Evolutionary conservation across 2,797 vertebrate genomes (phyloP).

Genomic region (Brotula barbata): DNA sequence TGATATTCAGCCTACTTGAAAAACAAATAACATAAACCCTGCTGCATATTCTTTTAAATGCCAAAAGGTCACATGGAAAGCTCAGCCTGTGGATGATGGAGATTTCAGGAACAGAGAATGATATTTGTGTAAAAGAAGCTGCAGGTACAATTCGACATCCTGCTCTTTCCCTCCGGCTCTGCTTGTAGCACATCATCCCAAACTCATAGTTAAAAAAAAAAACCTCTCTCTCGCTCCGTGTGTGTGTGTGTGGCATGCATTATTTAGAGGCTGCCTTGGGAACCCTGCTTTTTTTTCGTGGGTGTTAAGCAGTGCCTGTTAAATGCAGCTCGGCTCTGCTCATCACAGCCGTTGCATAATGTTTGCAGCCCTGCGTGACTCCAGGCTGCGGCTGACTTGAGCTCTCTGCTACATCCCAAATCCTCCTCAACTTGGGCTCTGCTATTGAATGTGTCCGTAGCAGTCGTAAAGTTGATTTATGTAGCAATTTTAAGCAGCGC

Average conservation of each 20-base stretch:
- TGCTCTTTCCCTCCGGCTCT: constrained; percentile 7
- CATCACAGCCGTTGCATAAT: constrained; percentile 65
- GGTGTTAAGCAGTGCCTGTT: constrained; percentile 59
- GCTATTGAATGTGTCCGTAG: background rate
- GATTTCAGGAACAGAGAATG: background rate
- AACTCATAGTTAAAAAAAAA: constrained; percentile 44
- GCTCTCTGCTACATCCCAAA: constrained; percentile 38
- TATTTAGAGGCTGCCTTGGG: constrained; percentile 62
- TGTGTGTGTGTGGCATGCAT: constrained; percentile 42
- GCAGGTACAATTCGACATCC: constrained; percentile 23
- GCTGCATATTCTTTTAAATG: background rate
- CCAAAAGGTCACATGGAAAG: background rate
- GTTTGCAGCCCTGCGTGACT: constrained; percentile 47
- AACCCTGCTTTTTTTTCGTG: constrained; percentile 66
- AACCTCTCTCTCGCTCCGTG: background rate
- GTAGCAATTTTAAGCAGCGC: background rate
- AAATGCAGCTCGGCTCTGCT: constrained; percentile 44
- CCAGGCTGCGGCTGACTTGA: constrained; percentile 36
- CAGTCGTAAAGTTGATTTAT: constrained; percentile 5
- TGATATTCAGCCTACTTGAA: background rate
- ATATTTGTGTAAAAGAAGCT: constrained; percentile 10
- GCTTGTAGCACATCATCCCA: constrained; percentile 31
- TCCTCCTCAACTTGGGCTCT: constrained; percentile 27
- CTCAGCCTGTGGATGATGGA: background rate
- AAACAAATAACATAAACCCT: background rate